A percentile compares a stretch with the other conserved stretches of the same genome.
Evolutionary conservation across 2,113 vertebrate species (phyloP).

Genomic region (Pelodiscus sinensis): DNA sequence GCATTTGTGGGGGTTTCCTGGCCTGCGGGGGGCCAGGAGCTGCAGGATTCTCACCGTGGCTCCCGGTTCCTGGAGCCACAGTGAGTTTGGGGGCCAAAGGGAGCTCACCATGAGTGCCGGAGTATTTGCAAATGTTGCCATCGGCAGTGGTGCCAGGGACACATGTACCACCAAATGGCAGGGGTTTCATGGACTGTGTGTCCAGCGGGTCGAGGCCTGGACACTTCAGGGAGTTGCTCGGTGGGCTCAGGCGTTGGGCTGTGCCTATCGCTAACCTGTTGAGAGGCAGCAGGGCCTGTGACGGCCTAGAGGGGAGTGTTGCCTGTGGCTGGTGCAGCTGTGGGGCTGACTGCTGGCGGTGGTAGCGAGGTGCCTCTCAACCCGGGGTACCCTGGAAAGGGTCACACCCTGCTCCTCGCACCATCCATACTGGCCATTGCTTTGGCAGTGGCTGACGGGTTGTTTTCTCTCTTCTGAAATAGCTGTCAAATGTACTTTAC

Average conservation of each 20-base stretch:
- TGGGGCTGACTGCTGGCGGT: not conserved
- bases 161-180: too few relatives aligned
- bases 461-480: not conserved
- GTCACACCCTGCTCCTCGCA: not conserved
- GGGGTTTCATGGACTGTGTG: not conserved
- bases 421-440: not conserved
- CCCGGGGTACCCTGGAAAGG: not conserved
- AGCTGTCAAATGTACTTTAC: not conserved
- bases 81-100: too few relatives aligned
- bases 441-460: not conserved
- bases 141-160: too few relatives aligned
- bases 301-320: not conserved
- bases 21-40: too few relatives aligned
- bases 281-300: too few relatives aligned
- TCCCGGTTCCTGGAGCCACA: too few relatives aligned
- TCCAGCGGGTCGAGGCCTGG: not conserved
- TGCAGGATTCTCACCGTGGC: too few relatives aligned
- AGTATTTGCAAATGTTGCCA: too few relatives aligned
- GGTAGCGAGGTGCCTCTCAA: not conserved
- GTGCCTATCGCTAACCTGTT: not conserved
- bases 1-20: too few relatives aligned
- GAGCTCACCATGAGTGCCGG: too few relatives aligned
- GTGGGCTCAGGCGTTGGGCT: too few relatives aligned
- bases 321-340: not conserved
- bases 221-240: not conserved